phyloP scores from a whole-genome alignment of 35 echinoderm and acorn worm genomes.

The Apostichopus japonicus region DNA sequence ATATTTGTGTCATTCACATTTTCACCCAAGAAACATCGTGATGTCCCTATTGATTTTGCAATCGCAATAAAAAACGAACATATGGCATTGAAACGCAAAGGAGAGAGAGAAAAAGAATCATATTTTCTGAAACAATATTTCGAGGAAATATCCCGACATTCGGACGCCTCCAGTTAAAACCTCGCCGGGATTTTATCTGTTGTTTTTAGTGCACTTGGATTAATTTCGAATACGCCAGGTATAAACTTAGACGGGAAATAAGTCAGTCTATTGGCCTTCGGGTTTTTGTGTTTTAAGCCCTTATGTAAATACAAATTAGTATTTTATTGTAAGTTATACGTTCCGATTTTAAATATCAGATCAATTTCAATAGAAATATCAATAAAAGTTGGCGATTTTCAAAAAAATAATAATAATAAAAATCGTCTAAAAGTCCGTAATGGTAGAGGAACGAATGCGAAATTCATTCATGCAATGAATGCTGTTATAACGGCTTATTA shows the following conservation, averaged over 20 bases:
- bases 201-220: conserved; percentile 43
- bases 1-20: no score
- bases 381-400: no score
- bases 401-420: no score
- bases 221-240: not conserved
- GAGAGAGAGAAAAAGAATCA: not conserved
- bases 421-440: no score
- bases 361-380: no score
- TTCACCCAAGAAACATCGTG: no score
- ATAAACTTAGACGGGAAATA: not conserved
- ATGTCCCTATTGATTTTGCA: not conserved
- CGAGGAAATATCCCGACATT: conserved; percentile 15
- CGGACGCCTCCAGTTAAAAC: conserved; percentile 7
- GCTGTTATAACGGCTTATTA: no score
- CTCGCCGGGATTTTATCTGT: not conserved
- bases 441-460: no score
- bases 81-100: not conserved
- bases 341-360: no score
- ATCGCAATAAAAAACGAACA: not conserved
- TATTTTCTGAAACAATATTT: conserved; percentile 31
- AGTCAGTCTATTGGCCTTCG: not conserved
- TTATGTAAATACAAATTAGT: no score
- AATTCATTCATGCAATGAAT: no score
- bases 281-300: not conserved
- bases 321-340: no score